Conservation (phyloP, 2,797 vertebrate genomes). For the Phylloscopus collybita region DNA sequence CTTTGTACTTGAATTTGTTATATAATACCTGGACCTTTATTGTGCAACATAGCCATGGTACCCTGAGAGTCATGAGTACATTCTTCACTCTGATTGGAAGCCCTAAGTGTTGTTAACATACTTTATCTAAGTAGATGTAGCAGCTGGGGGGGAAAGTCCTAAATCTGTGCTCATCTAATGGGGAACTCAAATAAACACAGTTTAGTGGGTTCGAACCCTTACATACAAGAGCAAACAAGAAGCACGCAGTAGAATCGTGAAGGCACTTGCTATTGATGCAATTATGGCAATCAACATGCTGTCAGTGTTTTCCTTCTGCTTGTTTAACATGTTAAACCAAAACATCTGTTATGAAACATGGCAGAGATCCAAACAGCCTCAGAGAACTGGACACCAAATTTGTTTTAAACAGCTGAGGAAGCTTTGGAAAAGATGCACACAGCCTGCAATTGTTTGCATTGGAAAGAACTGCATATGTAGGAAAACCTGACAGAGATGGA, state of each 20-base stretch:
- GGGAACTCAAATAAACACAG: not conserved
- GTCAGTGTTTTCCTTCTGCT: not conserved
- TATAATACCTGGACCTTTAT: not conserved
- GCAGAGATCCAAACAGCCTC: not conserved
- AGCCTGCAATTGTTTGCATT: not conserved
- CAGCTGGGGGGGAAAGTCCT: not conserved
- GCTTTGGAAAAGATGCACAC: not conserved
- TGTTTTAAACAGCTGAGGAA: not conserved
- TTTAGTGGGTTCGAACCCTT: not conserved
- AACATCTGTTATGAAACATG: not conserved
- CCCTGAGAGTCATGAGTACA: not conserved
- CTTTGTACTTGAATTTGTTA: constrained; percentile 22
- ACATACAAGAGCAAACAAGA: not conserved
- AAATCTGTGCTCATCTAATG: not conserved
- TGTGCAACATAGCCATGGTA: not conserved
- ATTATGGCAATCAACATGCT: not conserved
- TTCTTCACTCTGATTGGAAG: not conserved
- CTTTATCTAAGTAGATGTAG: not conserved
- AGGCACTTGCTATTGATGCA: not conserved
- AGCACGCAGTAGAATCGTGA: accelerated
- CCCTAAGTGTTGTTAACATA: not conserved
- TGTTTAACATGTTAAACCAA: not conserved
- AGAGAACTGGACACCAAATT: not conserved
- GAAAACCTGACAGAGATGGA: not conserved
- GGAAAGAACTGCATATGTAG: not conserved